These are phyloP conservation scores for Globodera ellingtonae DNA, from an alignment of 1,140 invertebrate species.

Conservation along the genomic window DNA sequence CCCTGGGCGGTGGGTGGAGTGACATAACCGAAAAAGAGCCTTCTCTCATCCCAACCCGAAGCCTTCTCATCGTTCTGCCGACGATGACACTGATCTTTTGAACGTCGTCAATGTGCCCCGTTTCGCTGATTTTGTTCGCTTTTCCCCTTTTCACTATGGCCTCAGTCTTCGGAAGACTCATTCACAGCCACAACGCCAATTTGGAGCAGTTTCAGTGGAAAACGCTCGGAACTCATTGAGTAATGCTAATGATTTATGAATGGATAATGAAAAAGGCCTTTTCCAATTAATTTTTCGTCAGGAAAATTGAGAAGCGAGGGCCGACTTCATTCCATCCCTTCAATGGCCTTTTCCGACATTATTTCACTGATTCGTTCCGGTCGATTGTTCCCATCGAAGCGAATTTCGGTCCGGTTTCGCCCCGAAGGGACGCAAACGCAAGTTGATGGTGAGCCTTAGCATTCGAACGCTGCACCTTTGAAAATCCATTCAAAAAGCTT, in stretches of 20 bases:
- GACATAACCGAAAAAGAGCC: too few relatives aligned
- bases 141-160: not conserved
- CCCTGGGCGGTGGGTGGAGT: too few relatives aligned
- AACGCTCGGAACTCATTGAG: not conserved
- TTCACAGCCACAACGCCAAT: not conserved
- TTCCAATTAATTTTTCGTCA: not conserved
- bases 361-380: conserved; percentile 8
- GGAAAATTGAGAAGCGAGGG: not conserved
- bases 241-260: too few relatives aligned
- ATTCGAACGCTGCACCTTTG: not conserved
- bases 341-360: not conserved
- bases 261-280: too few relatives aligned
- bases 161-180: not conserved
- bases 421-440: not conserved
- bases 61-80: not conserved
- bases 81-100: not conserved
- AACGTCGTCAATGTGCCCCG: not conserved
- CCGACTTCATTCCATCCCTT: not conserved
- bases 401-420: conserved; percentile 2
- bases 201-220: not conserved
- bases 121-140: not conserved
- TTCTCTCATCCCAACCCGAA: too few relatives aligned
- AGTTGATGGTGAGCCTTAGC: not conserved
- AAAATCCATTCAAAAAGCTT: not conserved
- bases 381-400: not conserved